A percentile compares a stretch with the other conserved stretches of the same genome.
Evolutionary conservation across 2,113 vertebrate species (phyloP).

Genomic region (Macrotis lagotis): DNA sequence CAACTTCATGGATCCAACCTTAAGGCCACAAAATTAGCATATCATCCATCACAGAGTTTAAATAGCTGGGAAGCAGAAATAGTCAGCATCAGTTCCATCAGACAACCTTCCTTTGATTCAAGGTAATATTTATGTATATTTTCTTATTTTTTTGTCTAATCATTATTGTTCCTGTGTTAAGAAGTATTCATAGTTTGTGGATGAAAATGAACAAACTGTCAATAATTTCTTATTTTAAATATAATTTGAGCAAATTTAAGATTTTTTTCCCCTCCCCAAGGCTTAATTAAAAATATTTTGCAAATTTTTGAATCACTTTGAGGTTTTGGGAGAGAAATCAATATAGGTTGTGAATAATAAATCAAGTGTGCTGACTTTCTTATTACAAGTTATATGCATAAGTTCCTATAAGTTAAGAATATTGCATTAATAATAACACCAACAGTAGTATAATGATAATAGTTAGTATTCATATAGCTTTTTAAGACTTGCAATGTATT

Average conservation of each 20-base stretch:
- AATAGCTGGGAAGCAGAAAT: conserved; percentile 37
- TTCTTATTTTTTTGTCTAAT: not conserved
- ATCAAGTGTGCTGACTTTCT: not conserved
- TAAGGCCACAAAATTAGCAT: conserved; percentile 70
- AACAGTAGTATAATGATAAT: not conserved
- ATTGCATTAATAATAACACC: not conserved
- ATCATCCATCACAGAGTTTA: conserved; percentile 51
- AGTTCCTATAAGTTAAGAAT: not conserved
- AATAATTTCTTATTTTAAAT: not conserved
- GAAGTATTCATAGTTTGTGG: not conserved
- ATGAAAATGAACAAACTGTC: not conserved
- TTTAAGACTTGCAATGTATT: not conserved
- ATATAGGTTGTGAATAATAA: conserved; percentile 30
- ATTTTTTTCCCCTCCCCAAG: not conserved
- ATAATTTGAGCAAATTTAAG: not conserved
- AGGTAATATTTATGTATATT: conserved; percentile 57
- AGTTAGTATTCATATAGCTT: not conserved
- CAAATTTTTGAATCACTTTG: conserved; percentile 1
- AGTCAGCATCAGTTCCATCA: conserved; percentile 1
- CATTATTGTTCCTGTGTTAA: not conserved
- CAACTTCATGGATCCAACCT: conserved; percentile 11
- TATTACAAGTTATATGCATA: not conserved
- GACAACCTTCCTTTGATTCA: conserved; percentile 1
- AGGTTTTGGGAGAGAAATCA: not conserved
- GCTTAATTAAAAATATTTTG: not conserved